Evolutionary conservation across 2,113 vertebrate species (phyloP).

Genomic region (Jacana jacana): DNA sequence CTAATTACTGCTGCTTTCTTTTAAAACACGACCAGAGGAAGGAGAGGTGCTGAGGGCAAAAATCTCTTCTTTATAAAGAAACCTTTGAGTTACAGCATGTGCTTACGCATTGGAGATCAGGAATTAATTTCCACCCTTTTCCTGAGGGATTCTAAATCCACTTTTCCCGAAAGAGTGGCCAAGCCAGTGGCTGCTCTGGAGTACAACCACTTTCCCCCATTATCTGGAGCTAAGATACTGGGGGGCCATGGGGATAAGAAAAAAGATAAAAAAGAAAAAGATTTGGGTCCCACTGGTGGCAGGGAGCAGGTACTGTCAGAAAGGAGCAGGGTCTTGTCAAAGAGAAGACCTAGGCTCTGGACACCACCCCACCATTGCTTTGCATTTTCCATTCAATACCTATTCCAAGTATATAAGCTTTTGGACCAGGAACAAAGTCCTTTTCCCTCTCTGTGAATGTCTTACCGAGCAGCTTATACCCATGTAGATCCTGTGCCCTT

Average conservation of each 20-base stretch:
- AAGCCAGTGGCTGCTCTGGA: not conserved
- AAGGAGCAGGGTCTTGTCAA: not conserved
- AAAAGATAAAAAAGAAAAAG: no score
- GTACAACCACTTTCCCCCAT: not conserved
- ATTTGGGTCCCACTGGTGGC: not conserved
- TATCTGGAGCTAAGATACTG: not conserved
- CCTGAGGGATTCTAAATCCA: not conserved
- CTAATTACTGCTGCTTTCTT: not conserved
- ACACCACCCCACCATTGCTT: not conserved
- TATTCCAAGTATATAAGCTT: not conserved
- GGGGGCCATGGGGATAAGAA: rapidly evolving
- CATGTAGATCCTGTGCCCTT: not conserved
- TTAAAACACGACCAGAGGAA: not conserved
- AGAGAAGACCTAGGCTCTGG: not conserved
- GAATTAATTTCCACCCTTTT: not conserved
- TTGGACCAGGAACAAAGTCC: not conserved
- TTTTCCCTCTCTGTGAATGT: not conserved
- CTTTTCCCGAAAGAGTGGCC: not conserved
- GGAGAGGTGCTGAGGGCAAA: not conserved
- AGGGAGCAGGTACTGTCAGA: not conserved
- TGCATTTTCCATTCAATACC: not conserved
- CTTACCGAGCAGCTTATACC: not conserved
- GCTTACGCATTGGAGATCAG: not conserved
- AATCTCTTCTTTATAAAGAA: not conserved
- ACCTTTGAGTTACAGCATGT: not conserved